These are phyloP conservation scores for Luscinia megarhynchos DNA, from an alignment of 2,797 vertebrate species.

Conservation along the genomic window DNA sequence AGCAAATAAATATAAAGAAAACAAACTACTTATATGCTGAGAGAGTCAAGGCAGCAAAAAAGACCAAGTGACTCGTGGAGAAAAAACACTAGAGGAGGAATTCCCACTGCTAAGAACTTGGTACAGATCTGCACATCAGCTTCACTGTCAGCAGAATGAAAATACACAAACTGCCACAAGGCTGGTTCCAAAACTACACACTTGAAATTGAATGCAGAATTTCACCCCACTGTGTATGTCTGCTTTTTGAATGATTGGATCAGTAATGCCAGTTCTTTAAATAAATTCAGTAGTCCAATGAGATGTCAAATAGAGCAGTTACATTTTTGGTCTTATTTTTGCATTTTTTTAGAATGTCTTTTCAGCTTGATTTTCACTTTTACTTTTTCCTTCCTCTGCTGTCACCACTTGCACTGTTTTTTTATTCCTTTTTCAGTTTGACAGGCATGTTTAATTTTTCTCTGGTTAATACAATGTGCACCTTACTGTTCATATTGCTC, in stretches of 20 bases:
- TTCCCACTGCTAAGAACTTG: not conserved
- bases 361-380: not conserved
- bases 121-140: not conserved
- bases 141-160: not conserved
- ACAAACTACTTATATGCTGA: not conserved
- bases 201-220: not conserved
- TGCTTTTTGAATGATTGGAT: not conserved
- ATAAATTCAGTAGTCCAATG: not conserved
- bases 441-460: not conserved
- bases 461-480: not conserved
- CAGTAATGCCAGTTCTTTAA: not conserved
- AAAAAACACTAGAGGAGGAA: not conserved
- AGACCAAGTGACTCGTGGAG: not conserved
- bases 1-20: constrained; percentile 19
- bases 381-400: not conserved
- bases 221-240: not conserved
- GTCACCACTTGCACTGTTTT: not conserved
- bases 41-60: not conserved
- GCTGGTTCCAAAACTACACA: not conserved
- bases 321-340: not conserved
- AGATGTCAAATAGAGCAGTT: not conserved
- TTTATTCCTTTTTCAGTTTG: not conserved
- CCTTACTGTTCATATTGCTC: not conserved
- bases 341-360: not conserved
- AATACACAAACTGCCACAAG: not conserved